Evolutionary conservation across 2,113 vertebrate genomes (phyloP).

Genomic region (Stercorarius parasiticus): DNA sequence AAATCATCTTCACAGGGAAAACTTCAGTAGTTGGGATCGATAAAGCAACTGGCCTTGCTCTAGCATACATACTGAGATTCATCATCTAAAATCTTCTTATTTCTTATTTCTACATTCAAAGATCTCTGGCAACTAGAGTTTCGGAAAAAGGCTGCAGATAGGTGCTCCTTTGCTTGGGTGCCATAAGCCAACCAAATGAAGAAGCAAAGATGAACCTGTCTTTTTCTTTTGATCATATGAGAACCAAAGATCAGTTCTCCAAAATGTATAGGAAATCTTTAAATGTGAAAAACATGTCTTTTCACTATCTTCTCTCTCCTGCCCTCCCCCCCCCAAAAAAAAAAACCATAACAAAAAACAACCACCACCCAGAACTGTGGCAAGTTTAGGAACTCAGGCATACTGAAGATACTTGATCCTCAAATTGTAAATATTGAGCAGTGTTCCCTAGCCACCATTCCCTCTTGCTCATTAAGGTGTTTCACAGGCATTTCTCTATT

Average conservation of each 20-base stretch:
- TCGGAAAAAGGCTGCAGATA: not conserved
- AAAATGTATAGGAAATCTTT: not conserved
- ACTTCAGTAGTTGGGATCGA: conserved; percentile 2
- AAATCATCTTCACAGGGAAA: conserved; percentile 27
- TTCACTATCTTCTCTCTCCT: not conserved
- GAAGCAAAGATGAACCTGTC: not conserved
- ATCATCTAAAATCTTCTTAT: not conserved
- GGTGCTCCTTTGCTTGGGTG: not conserved
- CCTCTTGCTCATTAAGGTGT: not conserved
- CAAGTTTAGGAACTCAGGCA: not conserved
- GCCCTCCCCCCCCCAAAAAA: rapidly evolving
- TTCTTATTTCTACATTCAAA: not conserved
- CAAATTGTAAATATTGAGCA: not conserved
- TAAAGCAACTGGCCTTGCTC: not conserved
- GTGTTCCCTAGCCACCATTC: not conserved
- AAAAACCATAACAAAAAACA: not conserved
- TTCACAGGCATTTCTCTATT: not conserved
- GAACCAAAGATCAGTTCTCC: not conserved
- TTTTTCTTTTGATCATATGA: not conserved
- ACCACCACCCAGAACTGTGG: not conserved
- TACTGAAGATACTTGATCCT: not conserved
- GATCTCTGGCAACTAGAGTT: not conserved
- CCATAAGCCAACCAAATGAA: not conserved
- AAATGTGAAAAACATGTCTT: not conserved
- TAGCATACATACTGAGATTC: not conserved